Percentiles rank a stretch among this genome's conserved stretches.
Conservation (phyloP, 2,888 invertebrate genomes). For the Mythimna albipuncta region DNA sequence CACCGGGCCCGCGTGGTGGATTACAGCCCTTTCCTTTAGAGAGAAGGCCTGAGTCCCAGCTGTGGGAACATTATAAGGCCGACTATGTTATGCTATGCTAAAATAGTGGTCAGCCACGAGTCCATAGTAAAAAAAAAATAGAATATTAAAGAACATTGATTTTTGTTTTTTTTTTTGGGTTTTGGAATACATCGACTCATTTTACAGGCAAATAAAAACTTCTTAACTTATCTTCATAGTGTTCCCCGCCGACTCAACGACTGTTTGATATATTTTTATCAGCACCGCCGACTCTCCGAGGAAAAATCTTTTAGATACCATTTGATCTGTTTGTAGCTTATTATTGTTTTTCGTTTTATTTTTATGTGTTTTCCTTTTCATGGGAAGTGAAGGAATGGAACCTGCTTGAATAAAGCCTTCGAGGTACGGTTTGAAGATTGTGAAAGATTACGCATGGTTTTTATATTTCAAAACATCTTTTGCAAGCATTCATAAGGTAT, state of each 20-base stretch:
- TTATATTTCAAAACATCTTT: neutral
- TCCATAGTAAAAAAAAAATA: no score
- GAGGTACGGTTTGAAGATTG: neutral
- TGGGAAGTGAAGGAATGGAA: neutral
- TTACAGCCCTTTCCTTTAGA: no score
- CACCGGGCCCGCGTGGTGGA: no score
- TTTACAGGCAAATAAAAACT: neutral
- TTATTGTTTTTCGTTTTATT: constrained; percentile 37
- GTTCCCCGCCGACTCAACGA: neutral
- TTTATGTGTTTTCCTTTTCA: constrained; percentile 7
- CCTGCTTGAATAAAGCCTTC: neutral
- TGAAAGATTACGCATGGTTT: neutral
- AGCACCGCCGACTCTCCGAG: constrained; percentile 6
- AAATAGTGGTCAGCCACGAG: no score
- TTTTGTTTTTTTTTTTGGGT: no score
- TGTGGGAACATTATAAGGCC: no score
- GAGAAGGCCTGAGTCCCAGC: no score
- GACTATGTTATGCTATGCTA: no score
- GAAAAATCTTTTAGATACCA: constrained; percentile 30
- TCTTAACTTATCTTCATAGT: constrained; percentile 2
- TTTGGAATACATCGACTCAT: no score
- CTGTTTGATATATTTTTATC: constrained; percentile 26
- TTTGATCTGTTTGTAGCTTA: constrained; percentile 33
- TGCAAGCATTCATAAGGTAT: neutral
- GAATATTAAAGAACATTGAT: no score